phyloP scores from a whole-genome alignment of 2,797 vertebrate species.

The Chelon labrosus region DNA sequence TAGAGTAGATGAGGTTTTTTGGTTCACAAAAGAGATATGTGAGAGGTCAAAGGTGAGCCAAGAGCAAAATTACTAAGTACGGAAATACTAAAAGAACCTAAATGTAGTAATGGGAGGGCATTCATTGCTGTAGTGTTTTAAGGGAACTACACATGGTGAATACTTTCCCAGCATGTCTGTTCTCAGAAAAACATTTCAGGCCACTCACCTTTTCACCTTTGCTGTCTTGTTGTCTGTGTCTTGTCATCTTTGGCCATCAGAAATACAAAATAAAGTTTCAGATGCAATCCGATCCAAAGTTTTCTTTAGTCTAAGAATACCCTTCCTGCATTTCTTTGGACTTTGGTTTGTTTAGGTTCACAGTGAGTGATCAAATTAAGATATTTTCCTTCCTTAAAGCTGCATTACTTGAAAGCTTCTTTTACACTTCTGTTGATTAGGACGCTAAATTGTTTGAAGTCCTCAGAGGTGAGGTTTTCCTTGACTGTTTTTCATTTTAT shows the following conservation, averaged over 20 bases:
- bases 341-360: background rate
- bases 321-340: background rate
- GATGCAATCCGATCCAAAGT: background rate
- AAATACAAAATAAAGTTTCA: background rate
- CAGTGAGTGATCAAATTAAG: background rate
- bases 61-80: no score
- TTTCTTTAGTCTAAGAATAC: background rate
- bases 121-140: no score
- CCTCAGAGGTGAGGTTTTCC: no score
- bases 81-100: no score
- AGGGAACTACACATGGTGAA: background rate
- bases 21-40: no score
- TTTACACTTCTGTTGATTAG: background rate
- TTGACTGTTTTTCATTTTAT: background rate
- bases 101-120: no score
- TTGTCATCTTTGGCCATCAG: background rate
- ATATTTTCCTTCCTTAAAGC: background rate
- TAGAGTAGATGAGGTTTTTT: no score
- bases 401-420: background rate
- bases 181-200: no score
- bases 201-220: background rate
- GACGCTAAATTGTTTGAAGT: background rate
- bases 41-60: no score
- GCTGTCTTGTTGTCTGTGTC: background rate
- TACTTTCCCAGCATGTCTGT: slow-evolving; percentile 4